Evolutionary conservation across 2,113 vertebrate genomes (phyloP).

Genomic region (Rhinopomastus cyanomelas): DNA sequence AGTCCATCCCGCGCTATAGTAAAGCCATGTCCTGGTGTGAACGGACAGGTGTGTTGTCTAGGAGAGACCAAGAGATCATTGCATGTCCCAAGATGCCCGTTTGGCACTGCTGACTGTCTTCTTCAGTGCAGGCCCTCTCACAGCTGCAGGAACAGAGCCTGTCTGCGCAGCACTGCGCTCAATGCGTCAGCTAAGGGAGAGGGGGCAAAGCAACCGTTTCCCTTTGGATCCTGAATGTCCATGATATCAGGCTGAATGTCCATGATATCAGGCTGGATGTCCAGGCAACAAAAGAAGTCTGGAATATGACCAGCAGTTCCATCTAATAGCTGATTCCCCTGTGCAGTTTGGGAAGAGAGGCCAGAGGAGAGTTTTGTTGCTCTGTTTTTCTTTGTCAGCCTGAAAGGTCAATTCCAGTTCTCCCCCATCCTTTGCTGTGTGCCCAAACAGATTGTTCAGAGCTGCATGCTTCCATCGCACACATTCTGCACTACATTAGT

Average conservation of each 20-base stretch:
- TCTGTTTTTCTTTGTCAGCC: not conserved
- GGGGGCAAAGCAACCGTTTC: accelerated
- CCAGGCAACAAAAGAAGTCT: not conserved
- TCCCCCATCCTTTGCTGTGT: not conserved
- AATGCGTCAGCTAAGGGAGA: accelerated
- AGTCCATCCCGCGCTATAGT: accelerated
- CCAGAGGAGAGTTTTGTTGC: not conserved
- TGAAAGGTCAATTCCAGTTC: not conserved
- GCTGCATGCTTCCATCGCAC: not conserved
- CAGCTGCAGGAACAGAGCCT: not conserved
- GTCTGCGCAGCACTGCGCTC: not conserved
- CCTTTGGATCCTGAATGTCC: not conserved
- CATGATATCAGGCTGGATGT: not conserved
- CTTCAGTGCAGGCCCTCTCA: accelerated
- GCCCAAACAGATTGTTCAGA: slow-evolving; percentile 27
- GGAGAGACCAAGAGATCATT: accelerated
- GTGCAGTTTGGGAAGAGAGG: not conserved
- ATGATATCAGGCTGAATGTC: too few relatives aligned
- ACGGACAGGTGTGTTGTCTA: accelerated
- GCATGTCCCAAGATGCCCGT: not conserved
- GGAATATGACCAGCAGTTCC: not conserved
- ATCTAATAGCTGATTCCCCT: not conserved
- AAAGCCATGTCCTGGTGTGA: accelerated
- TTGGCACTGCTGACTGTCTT: not conserved
- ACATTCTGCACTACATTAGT: slow-evolving; percentile 48